These are phyloP conservation scores for Opisthocomus hoazin DNA, from an alignment of 2,113 vertebrate genomes.

Conservation along the genomic window DNA sequence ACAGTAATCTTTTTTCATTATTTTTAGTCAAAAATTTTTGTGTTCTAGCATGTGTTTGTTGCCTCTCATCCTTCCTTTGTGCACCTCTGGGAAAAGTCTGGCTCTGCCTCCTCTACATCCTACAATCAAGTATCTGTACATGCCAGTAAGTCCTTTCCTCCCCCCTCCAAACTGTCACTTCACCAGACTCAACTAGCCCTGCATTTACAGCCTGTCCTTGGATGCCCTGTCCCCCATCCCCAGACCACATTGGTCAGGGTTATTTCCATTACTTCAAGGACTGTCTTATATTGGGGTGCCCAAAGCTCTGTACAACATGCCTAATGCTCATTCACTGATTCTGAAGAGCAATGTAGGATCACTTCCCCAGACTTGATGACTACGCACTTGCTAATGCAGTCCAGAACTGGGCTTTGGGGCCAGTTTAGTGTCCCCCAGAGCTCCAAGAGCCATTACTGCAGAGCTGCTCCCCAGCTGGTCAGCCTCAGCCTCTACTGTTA, in stretches of 20 bases:
- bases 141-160: neutral
- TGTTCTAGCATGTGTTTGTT: neutral
- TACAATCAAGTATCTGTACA: neutral
- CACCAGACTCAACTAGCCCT: neutral
- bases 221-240: neutral
- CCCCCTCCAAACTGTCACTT: rapidly evolving
- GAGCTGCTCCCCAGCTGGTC: neutral
- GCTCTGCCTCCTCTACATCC: neutral
- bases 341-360: neutral
- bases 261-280: neutral
- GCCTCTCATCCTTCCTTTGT: neutral
- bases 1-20: neutral
- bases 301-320: neutral
- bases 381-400: neutral
- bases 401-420: neutral
- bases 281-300: neutral
- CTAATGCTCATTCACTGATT: neutral
- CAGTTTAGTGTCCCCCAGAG: neutral
- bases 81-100: neutral
- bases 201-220: neutral
- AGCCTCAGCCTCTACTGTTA: neutral
- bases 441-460: neutral
- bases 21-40: neutral
- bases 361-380: neutral
- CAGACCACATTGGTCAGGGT: neutral